Conservation (phyloP, 92 coral and sea anemone species). For the Anthopleura xanthogrammica region DNA sequence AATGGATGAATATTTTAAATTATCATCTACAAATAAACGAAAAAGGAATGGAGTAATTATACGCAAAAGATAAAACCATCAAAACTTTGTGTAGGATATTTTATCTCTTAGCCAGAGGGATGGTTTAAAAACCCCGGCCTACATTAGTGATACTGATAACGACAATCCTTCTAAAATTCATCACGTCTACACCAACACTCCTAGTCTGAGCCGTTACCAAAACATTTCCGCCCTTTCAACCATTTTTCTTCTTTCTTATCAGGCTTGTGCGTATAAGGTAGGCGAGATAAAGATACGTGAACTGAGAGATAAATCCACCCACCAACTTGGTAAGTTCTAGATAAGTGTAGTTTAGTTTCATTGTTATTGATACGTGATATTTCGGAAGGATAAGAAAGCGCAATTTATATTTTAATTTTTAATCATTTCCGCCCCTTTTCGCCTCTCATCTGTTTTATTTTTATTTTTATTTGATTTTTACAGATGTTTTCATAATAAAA, state of each 20-base stretch:
- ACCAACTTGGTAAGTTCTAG: conserved; percentile 68
- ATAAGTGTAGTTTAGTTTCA: background rate
- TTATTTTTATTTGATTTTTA: background rate
- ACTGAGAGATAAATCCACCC: conserved; percentile 69
- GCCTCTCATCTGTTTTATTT: background rate
- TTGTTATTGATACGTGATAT: too few species aligned
- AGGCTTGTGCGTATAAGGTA: conserved; percentile 96
- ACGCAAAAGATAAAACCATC: too few species aligned
- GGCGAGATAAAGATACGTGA: conserved; percentile 94
- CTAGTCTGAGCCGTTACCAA: background rate
- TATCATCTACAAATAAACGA: too few species aligned
- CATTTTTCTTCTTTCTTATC: background rate
- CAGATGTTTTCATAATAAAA: background rate
- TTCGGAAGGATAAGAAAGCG: too few species aligned
- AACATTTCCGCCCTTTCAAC: background rate
- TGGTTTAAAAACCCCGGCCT: background rate
- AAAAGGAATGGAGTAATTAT: too few species aligned
- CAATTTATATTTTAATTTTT: background rate
- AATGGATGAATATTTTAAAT: too few species aligned
- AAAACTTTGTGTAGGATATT: too few species aligned
- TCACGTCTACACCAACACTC: background rate
- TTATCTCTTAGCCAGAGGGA: too few species aligned
- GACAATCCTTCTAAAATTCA: too few species aligned
- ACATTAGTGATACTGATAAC: background rate
- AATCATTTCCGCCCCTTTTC: background rate